Base-by-base conservation (phyloP, 2,888 invertebrate genomes). In the Sarcophaga caerulescens region DNA sequence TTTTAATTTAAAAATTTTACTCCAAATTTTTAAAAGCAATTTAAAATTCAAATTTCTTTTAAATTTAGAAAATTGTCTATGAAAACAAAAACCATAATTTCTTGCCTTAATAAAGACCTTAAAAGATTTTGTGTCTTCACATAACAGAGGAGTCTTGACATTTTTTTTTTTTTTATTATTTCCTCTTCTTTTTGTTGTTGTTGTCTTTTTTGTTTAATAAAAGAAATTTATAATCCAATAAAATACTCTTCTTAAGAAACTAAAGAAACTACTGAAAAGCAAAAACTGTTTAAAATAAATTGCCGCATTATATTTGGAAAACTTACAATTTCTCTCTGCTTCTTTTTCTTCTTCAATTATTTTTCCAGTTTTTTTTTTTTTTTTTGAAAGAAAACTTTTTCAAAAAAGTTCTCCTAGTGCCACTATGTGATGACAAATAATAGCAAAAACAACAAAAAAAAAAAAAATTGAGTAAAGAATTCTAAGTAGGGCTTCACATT, bases 271-370 rank as follows among this genome's bases (percentile, higher is more conserved):
- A 62, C 76, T 83, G 78, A 83, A 76, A 75, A 78, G 77, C 77
- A 83, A 83, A 83, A 81, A 83, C 77, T 77, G 77, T 85, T 77
- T 70, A 70, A 75, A 74, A 86, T 81, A 86, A 86, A 86, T 86
- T 84, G 86, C 77, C 84, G 86, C 86, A 84, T 86, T 86, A 84
- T 81, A 63, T 77, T 79, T 73, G 71, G 68, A 68, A 76, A 17
- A 77, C 73, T 63, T 14, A 76, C n/a, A 77, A 80, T 57, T 23
- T 21, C 25, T 35, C 17, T 65, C 25, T 17, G 44, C 25, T 23
- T 66, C 14, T 62, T 68, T 57, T 70, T 62, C 63, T 84, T 35
- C 35, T 35, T 35, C 25, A 35, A 35, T 35, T 25, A 5, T 25
- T 25, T 25, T 62, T 14, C 68, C 11, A 74, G 73, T 57, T 23